phyloP scores from a whole-genome alignment of 1,140 invertebrate genomes.

The Penaeus japonicus region DNA sequence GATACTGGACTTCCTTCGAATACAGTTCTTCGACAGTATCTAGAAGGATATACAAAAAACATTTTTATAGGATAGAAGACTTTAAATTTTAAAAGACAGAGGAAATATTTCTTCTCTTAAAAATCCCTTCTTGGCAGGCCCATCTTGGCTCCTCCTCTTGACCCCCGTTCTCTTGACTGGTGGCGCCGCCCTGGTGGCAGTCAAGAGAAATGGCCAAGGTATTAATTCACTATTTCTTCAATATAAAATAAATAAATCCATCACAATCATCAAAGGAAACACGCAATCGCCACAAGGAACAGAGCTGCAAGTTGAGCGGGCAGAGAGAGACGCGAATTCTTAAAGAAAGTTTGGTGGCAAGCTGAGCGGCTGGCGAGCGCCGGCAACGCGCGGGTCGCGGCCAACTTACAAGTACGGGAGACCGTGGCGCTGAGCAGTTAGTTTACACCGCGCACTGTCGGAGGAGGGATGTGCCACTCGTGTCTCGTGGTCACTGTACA shows the following conservation, averaged over 20 bases:
- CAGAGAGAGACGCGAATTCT: background rate
- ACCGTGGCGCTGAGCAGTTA: conserved; percentile 8
- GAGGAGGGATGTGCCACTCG: conserved; percentile 37
- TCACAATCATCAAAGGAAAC: background rate
- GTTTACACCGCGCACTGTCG: conserved; percentile 45
- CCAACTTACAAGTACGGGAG: conserved; percentile 51
- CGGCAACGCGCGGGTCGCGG: conserved; percentile 37
- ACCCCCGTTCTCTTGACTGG: conserved; percentile 19
- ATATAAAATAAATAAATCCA: background rate
- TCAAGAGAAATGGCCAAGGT: background rate
- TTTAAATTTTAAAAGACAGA: background rate
- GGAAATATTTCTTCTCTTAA: background rate
- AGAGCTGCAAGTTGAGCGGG: background rate
- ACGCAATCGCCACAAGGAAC: background rate
- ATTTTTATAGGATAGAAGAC: background rate
- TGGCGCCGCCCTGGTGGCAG: conserved; percentile 42
- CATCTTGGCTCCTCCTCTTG: background rate
- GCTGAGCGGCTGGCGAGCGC: conserved; percentile 7
- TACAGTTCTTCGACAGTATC: background rate
- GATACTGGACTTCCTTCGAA: too few relatives aligned
- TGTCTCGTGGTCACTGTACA: conserved; percentile 35
- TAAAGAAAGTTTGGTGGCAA: background rate
- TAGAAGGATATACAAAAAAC: background rate
- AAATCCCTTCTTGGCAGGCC: background rate
- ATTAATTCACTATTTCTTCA: background rate